phyloP scores from a whole-genome alignment of 2,113 vertebrate species.

The Salvator merianae region DNA sequence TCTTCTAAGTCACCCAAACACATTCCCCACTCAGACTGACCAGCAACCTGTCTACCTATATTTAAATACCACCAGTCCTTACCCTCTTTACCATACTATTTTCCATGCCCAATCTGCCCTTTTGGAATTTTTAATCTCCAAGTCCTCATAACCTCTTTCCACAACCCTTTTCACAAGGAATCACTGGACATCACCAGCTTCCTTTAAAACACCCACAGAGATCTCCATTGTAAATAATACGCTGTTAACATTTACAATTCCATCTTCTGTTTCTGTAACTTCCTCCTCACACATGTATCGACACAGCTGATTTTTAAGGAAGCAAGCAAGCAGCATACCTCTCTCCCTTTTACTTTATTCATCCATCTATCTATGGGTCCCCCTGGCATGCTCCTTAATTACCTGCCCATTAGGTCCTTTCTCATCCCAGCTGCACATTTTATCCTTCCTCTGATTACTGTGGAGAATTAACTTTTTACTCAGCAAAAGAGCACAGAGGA shows the following conservation, averaged over 20 bases:
- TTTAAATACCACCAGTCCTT: no score
- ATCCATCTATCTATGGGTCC: conserved; percentile 36
- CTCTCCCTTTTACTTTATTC: conserved; percentile 21
- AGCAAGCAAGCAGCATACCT: not conserved
- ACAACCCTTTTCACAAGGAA: conserved; percentile 36
- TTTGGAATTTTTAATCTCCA: not conserved
- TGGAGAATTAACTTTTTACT: conserved; percentile 16
- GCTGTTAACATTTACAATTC: conserved; percentile 14
- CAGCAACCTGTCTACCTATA: not conserved
- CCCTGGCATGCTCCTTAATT: conserved; percentile 58
- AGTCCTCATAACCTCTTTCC: not conserved
- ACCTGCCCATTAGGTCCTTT: conserved; percentile 55
- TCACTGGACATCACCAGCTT: not conserved
- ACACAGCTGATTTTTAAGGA: conserved; percentile 38
- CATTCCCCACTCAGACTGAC: not conserved
- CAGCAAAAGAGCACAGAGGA: fast-evolving
- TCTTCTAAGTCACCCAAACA: no score
- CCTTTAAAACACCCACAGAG: no score
- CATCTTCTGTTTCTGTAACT: conserved; percentile 11
- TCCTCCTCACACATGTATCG: conserved; percentile 38
- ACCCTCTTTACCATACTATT: no score
- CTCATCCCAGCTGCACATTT: conserved; percentile 38
- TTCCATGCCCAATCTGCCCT: not conserved
- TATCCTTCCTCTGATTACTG: conserved; percentile 17
- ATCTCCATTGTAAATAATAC: conserved; percentile 43